Base-by-base conservation (phyloP, 2,888 invertebrate species). In the Tetramorium bicarinatum region DNA sequence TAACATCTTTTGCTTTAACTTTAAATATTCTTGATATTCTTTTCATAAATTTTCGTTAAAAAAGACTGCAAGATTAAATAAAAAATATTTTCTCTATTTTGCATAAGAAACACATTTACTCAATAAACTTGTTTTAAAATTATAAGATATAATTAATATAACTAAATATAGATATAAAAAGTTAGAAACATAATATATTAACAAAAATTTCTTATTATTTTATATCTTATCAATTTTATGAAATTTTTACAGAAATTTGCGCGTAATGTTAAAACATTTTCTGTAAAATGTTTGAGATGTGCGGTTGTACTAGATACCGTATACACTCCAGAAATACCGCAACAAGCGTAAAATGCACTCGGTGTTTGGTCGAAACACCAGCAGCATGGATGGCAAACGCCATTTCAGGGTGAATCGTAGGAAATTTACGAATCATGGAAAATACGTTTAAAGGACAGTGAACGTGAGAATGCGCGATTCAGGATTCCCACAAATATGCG, bases 361-460 rank as follows among this genome's bases (percentile, higher is more conserved):
- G 52, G 25, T 52, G 18, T 76, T 76, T 76, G 38, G 38, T 76
- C 13, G 69, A 67, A 54, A 34, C n/a, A 67, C 15, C n/a, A 18
- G 41, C 9, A n/a, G n/a, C 15, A 49, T 18, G 52, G 47, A 61
- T 41, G 44, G 76, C 59, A 86, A 84, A 86, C 62, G 71, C 61
- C 62, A 87, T 87, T 87, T 67, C 47, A 54, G 21, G 41, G 59
- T 76, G 66, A 56, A 80, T 72, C 71, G 9, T 49, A 44, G 75
- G 44, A 86, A 86, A 85, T 86, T 85, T 82, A 61, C 72, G 86
- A 87, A 80, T 87, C 56, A 21, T 61, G 18, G 66, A 80, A 67
- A 62, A 71, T 52, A 67, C 34, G 62, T 82, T 85, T 85, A 66
- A 66, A 38, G 52, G 61, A 85, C 75, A 82, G 85, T 85, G 75